phyloP scores from a whole-genome alignment of 2,797 vertebrate genomes.

The Falco concolor region DNA sequence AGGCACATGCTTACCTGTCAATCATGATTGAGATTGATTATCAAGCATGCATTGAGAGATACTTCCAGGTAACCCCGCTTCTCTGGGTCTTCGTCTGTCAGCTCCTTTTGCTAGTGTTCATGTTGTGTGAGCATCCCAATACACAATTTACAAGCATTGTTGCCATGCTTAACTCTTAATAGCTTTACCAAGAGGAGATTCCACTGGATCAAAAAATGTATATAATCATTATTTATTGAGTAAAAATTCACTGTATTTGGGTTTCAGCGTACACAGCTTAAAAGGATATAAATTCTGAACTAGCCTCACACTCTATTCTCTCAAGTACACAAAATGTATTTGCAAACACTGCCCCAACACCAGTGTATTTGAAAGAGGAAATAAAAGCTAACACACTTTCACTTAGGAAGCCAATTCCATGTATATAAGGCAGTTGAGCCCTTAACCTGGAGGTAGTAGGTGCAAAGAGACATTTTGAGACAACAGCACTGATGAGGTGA shows the following conservation, averaged over 20 bases:
- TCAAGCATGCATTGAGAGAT: background rate
- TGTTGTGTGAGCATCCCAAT: background rate
- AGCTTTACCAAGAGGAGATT: background rate
- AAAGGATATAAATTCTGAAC: background rate
- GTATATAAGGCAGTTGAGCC: background rate
- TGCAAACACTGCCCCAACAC: background rate
- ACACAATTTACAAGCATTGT: background rate
- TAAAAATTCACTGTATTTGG: background rate
- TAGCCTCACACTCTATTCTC: background rate
- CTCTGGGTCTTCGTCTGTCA: background rate
- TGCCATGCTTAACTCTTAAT: background rate
- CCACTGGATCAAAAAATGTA: background rate
- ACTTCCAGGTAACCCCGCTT: background rate
- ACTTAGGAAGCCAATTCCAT: background rate
- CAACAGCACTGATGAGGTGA: background rate
- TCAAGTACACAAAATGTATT: background rate
- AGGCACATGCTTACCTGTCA: background rate
- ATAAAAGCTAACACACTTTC: background rate
- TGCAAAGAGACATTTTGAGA: background rate
- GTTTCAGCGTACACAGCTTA: background rate
- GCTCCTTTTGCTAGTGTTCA: background rate
- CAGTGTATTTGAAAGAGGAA: background rate
- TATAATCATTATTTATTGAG: background rate
- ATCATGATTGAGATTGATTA: no score
- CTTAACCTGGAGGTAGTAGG: background rate